Conservation (phyloP, 2,797 vertebrate species). For the Argentina silus region DNA sequence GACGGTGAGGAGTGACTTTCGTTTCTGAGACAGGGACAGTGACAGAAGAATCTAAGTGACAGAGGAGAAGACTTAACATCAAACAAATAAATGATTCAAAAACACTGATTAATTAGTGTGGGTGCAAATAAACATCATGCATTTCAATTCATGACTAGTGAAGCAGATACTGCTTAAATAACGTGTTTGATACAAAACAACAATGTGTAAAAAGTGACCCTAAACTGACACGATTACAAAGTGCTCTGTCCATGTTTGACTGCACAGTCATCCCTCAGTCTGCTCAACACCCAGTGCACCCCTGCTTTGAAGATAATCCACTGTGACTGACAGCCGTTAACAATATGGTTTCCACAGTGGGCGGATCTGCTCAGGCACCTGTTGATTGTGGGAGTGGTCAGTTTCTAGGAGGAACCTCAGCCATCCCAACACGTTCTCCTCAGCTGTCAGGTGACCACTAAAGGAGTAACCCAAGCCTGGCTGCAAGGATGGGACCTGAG, state of each 20-base stretch:
- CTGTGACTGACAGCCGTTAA: background rate
- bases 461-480: constrained; percentile 66
- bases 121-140: background rate
- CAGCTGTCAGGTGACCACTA: constrained; percentile 52
- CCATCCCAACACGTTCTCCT: constrained; percentile 74
- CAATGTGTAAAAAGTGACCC: background rate
- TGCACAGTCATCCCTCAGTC: background rate
- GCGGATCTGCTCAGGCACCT: constrained; percentile 63
- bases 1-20: background rate
- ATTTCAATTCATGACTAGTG: constrained; percentile 27
- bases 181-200: constrained; percentile 10
- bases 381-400: constrained; percentile 66
- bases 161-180: constrained; percentile 34
- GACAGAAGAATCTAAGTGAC: constrained; percentile 28
- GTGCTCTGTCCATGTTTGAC: background rate
- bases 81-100: background rate
- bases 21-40: background rate
- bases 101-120: constrained; percentile 21
- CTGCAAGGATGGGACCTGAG: constrained; percentile 46
- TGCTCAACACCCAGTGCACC: constrained; percentile 4
- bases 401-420: constrained; percentile 73
- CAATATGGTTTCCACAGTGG: constrained; percentile 69
- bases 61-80: background rate
- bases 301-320: background rate
- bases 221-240: background rate